phyloP scores from a whole-genome alignment of 2,888 invertebrate species.

The Crepidodera aurea region DNA sequence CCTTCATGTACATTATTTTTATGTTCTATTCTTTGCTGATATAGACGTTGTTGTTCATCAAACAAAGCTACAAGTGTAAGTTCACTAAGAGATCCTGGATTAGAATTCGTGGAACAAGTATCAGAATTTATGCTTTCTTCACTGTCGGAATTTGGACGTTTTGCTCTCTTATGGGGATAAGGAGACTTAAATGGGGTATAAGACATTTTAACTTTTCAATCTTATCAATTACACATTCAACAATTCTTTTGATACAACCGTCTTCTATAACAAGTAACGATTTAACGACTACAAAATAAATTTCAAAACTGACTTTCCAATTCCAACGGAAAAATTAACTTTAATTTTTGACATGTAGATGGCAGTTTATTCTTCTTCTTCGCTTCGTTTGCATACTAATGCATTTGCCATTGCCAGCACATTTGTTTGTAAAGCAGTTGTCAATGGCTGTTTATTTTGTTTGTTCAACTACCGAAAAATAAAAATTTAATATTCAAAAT shows the following conservation, averaged over 20 bases:
- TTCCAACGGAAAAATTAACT: conserved; percentile 1
- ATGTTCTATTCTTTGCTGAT: conserved; percentile 23
- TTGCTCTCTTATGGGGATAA: conserved; percentile 15
- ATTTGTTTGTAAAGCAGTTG: no score
- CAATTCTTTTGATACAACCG: not conserved
- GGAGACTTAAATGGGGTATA: conserved; percentile 29
- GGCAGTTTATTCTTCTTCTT: no score
- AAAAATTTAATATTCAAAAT: no score
- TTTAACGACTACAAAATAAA: not conserved
- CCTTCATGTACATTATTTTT: conserved; percentile 44
- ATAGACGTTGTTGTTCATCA: conserved; percentile 29
- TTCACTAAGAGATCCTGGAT: conserved; percentile 10
- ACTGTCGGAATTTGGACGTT: conserved; percentile 16
- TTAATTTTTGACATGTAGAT: no score
- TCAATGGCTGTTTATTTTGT: no score
- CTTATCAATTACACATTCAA: not conserved
- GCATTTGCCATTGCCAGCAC: no score
- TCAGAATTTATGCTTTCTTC: conserved; percentile 25
- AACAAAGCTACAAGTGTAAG: conserved; percentile 28
- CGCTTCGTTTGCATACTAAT: no score
- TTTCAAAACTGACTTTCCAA: not conserved
- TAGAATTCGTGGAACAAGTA: conserved; percentile 8
- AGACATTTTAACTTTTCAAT: not conserved
- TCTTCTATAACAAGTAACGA: not conserved
- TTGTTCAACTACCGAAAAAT: no score